A percentile compares a stretch with the other conserved stretches of the same genome.
Conservation (phyloP, 2,888 invertebrate species). For the Dione vanillae region DNA sequence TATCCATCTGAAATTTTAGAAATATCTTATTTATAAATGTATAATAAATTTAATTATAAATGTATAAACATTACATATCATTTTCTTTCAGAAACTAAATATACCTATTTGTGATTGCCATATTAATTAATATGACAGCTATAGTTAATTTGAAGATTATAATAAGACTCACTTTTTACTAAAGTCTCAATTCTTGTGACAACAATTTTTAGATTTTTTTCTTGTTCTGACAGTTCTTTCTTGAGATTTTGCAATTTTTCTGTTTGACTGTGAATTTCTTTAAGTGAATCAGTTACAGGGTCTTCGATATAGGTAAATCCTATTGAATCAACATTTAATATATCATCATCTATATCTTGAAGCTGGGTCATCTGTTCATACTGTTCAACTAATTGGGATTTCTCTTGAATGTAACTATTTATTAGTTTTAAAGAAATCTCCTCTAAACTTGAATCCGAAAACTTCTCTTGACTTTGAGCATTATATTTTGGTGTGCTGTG, state of each 20-base stretch:
- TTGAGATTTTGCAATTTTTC: slow-evolving; percentile 86
- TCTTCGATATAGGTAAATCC: slow-evolving; percentile 86
- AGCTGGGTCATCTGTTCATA: slow-evolving; percentile 87
- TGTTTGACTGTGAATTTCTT: slow-evolving; percentile 87
- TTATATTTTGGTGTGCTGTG: slow-evolving; percentile 86
- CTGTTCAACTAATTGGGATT: slow-evolving; percentile 87
- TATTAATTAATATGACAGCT: too few species aligned
- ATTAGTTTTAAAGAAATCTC: slow-evolving; percentile 90
- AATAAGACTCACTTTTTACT: slow-evolving; percentile 59
- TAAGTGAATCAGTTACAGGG: slow-evolving; percentile 84
- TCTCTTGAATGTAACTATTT: slow-evolving; percentile 88
- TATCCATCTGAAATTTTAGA: slow-evolving; percentile 69
- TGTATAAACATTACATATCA: too few species aligned
- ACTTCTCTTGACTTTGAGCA: slow-evolving; percentile 81
- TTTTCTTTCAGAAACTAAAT: too few species aligned
- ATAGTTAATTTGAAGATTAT: background rate
- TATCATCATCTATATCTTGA: slow-evolving; percentile 80
- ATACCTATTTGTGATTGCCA: too few species aligned
- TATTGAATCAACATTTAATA: slow-evolving; percentile 84
- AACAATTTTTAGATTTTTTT: slow-evolving; percentile 84
- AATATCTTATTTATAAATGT: slow-evolving; percentile 12
- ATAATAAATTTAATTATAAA: too few species aligned
- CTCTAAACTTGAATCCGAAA: slow-evolving; percentile 87
- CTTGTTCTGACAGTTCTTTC: slow-evolving; percentile 85
- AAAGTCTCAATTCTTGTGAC: slow-evolving; percentile 68